Evolutionary conservation across 2,797 vertebrate species (phyloP).

Genomic region (Momotus momota): DNA sequence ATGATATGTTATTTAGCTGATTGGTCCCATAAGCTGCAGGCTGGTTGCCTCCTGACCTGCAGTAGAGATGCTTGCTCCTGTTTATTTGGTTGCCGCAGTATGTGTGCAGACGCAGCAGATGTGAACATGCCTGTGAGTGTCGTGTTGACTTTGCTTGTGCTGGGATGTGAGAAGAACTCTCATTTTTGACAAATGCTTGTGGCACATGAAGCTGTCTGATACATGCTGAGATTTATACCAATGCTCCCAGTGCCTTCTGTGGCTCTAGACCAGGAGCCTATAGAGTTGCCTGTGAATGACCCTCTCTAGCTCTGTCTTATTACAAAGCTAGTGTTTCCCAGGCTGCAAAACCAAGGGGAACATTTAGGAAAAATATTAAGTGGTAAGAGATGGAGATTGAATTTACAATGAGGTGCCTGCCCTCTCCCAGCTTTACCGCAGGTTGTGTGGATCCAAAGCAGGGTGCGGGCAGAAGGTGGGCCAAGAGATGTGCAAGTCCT

Average conservation of each 20-base stretch:
- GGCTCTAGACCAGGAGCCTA: background rate
- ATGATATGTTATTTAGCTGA: accelerated
- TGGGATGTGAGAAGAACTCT: background rate
- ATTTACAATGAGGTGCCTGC: background rate
- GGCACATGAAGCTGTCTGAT: background rate
- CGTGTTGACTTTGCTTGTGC: background rate
- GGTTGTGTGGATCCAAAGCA: background rate
- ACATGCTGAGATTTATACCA: background rate
- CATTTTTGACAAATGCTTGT: background rate
- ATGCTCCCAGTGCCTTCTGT: accelerated
- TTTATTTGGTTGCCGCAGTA: background rate
- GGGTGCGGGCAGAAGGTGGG: background rate
- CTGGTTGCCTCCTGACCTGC: background rate
- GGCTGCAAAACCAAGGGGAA: background rate
- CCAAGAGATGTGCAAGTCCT: background rate
- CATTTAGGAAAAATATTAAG: background rate
- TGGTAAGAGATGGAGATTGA: background rate
- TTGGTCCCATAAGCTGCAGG: background rate
- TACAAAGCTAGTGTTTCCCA: background rate
- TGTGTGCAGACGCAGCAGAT: background rate
- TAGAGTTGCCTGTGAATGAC: background rate
- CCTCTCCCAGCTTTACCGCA: accelerated
- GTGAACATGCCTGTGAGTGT: background rate
- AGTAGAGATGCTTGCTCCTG: background rate
- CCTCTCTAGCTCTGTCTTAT: background rate